Percentiles rank a stretch among this genome's conserved stretches.
These are phyloP conservation scores for Nesoenas mayeri DNA, from an alignment of 2,113 vertebrate species.

Conservation along the genomic window DNA sequence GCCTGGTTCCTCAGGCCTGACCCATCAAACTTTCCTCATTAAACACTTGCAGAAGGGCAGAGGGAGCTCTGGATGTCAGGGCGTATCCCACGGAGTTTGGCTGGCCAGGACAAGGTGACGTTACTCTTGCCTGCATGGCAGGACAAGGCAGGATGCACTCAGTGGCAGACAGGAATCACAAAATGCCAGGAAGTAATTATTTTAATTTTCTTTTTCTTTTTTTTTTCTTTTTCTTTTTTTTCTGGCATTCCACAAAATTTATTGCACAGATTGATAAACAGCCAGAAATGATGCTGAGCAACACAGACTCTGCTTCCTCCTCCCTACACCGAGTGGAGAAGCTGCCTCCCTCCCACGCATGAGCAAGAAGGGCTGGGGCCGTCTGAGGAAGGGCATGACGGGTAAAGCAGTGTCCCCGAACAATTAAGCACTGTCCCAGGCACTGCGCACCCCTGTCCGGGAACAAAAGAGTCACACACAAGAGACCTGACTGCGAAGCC, in stretches of 20 bases:
- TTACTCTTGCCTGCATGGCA: neutral
- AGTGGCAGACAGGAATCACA: neutral
- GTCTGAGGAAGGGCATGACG: conserved; percentile 49
- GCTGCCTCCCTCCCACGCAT: conserved; percentile 62
- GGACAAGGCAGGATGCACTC: neutral
- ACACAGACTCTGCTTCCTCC: conserved; percentile 12
- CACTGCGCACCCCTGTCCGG: conserved; percentile 54
- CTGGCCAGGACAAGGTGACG: neutral
- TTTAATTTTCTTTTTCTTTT: neutral
- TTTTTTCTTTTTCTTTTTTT: neutral
- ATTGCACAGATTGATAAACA: conserved; percentile 15
- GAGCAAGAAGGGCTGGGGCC: conserved; percentile 59
- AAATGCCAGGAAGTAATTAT: neutral
- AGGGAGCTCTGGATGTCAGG: neutral
- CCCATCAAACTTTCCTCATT: neutral
- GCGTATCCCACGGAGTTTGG: neutral
- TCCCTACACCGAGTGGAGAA: conserved; percentile 28
- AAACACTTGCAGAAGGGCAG: neutral
- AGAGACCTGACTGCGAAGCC: conserved; percentile 71
- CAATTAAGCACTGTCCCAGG: conserved; percentile 76
- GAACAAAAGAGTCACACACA: conserved; percentile 74
- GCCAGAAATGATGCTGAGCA: neutral
- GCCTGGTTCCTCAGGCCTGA: neutral
- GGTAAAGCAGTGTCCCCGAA: conserved; percentile 62
- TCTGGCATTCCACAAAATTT: neutral